Base-by-base conservation (phyloP, 2,113 vertebrate species). In the Antechinus flavipes region DNA sequence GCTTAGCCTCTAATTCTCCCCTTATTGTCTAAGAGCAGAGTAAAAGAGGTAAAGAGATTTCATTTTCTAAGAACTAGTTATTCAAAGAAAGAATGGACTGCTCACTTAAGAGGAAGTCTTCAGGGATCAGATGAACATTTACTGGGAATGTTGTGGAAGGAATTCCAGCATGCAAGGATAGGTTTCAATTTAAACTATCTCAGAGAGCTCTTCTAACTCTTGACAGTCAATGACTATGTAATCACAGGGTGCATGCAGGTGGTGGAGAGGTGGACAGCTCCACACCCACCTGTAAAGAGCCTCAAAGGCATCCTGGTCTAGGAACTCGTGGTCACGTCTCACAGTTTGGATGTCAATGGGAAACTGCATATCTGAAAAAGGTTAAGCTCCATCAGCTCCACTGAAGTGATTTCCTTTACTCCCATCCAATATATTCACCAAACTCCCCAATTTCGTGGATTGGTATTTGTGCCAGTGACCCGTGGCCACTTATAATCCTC, bases 321-420 rank as follows among this genome's bases (percentile, higher is more conserved):
- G 98, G 97, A 99, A 99, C n/a, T 98, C 98, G 92, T 99, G 99
- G 94, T 99, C 99, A 95, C 97, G 98, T 96, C 98, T 99, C 93
- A 98, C 99, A 93, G 98, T 98, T 96, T 98, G 98, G 91, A 98
- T 97, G 93, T 99, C 98, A 97, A 99, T 98, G 54, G 99, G 99
- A 97, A 99, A 98, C 96, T 98, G 98, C 97, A 98, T 98, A 94
- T 99, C 99, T 99, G 96, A 42, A 94, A 97, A 97, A 76, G 94
- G n/a, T 84, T 14, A 92, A 90, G 56, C 89, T 90, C 30, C n/a
- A 23, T 90, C 46, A 90, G 89, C 89, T 61, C 12, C 30, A 68
- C 11, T 68, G 68, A 42, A 19, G 19, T 84, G 68, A 84, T 23
- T 84, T 19, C 68, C 68, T 42, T 84, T 42, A 84, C 35, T 84